Evolutionary conservation across 2,797 vertebrate genomes (phyloP), one percentile per base, ranked within the genome.

Genomic region (Lacerta bilineata): DNA sequence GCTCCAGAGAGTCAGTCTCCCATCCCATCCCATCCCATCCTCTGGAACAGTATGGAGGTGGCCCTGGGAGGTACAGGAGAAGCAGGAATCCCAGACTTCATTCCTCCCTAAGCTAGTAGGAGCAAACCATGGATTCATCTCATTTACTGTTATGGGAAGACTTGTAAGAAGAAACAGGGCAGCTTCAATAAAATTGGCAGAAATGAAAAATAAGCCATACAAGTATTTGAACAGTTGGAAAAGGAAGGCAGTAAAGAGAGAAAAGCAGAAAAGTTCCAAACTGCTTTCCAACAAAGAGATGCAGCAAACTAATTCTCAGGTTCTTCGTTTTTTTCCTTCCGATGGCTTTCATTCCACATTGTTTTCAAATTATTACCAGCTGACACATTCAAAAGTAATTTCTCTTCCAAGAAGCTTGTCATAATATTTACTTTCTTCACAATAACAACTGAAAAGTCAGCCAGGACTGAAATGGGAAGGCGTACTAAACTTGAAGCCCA

Each of bases 381-480:
- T 93, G 88, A 93, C 90, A 23, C 79, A 59, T 90, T 95, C 83
- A 87, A 61, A 90, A 88, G 83, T 85, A 90, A 78, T 20, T 92
- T 92, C 55, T 93, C 93, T 85, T 93, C 93, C 91, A 90, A 90
- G 39, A 86, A 61, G 68, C 59, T 90, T 91, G 88, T 91, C 93
- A 93, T 90, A 91, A 91, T 93, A 90, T 95, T 95, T 94, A 89
- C 80, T 84, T 91, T 92, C 80, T 94, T 86, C 86, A 72, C 80
- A 92, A 85, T 85, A 81, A 23, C 43, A 93, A 91, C 89, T 90
- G 90, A 90, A 91, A 85, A 93, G 91, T 77, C 83, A 94, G 95
- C 88, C 77, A 84, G 89, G 76, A 66, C 91, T 91, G 17, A 81
- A 95, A 92, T 88, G 87, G 33, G 55, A 72, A 69, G 76, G 36